These are phyloP conservation scores for Pomatostomus ruficeps DNA, from an alignment of 2,113 vertebrate genomes.

Conservation along the genomic window DNA sequence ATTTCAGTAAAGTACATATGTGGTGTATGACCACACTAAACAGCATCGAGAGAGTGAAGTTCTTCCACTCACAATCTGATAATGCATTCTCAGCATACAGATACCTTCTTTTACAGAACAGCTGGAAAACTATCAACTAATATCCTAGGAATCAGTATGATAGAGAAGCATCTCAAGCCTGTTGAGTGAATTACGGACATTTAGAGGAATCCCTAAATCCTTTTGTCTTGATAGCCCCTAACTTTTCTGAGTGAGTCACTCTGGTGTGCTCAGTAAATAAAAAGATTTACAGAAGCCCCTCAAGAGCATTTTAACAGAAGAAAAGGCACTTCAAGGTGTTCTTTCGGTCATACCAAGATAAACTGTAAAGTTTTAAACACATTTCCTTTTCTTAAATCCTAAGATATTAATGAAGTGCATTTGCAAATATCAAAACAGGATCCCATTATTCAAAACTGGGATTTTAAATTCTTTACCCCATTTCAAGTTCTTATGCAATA, in stretches of 20 bases:
- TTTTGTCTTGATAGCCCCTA: not conserved
- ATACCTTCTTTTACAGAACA: not conserved
- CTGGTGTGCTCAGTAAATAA: not conserved
- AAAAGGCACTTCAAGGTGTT: not conserved
- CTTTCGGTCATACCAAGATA: not conserved
- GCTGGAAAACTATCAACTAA: not conserved
- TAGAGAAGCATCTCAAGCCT: not conserved
- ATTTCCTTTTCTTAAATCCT: not conserved
- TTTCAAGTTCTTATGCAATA: not conserved
- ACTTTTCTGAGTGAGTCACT: not conserved
- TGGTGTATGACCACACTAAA: not conserved
- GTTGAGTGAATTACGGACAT: not conserved
- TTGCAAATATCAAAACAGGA: not conserved
- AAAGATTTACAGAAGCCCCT: not conserved
- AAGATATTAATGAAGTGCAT: not conserved
- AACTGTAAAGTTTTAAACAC: not conserved
- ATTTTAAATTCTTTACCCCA: not conserved
- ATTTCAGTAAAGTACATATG: not conserved
- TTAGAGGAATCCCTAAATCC: not conserved
- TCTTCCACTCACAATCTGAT: not conserved
- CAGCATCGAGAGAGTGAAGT: not conserved
- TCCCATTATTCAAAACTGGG: not conserved
- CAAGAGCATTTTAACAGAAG: not conserved
- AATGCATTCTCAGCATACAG: not conserved
- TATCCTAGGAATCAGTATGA: not conserved